A percentile compares a stretch with the other conserved stretches of the same genome.
Evolutionary conservation across 2,888 invertebrate genomes (phyloP).

Genomic region (Noctua janthina): DNA sequence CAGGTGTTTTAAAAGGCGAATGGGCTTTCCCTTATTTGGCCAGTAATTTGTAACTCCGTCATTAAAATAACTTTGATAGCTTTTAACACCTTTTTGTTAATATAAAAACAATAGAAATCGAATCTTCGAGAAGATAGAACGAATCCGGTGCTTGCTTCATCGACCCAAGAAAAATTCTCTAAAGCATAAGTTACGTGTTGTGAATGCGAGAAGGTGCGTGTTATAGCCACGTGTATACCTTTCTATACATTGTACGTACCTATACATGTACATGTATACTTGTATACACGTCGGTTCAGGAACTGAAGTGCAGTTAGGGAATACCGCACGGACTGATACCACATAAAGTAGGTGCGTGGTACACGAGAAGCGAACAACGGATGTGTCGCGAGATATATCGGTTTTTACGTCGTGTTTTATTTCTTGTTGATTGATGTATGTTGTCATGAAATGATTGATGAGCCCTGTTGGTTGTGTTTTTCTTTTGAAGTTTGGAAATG

Average conservation of each 20-base stretch:
- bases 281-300: slow-evolving; percentile 71
- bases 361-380: slow-evolving; percentile 66
- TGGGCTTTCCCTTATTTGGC: not conserved
- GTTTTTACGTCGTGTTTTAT: slow-evolving; percentile 58
- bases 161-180: slow-evolving; percentile 74
- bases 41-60: not conserved
- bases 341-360: slow-evolving; percentile 83
- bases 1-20: not conserved
- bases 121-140: not conserved
- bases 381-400: slow-evolving; percentile 68
- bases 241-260: slow-evolving; percentile 38
- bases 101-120: not conserved
- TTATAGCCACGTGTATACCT: slow-evolving; percentile 40
- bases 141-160: not conserved
- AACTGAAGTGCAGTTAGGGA: slow-evolving; percentile 90
- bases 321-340: slow-evolving; percentile 90
- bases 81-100: not conserved
- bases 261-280: slow-evolving; percentile 55
- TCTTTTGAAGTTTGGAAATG: slow-evolving; percentile 25
- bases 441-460: slow-evolving; percentile 54
- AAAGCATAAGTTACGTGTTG: slow-evolving; percentile 83
- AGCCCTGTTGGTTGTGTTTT: slow-evolving; percentile 30
- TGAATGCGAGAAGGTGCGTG: slow-evolving; percentile 76
- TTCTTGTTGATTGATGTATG: slow-evolving; percentile 46
- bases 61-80: not conserved